A percentile compares a stretch with the other conserved stretches of the same genome.
phyloP scores from a whole-genome alignment of 2,888 invertebrate genomes.

The Kryphioiulus occultus region DNA sequence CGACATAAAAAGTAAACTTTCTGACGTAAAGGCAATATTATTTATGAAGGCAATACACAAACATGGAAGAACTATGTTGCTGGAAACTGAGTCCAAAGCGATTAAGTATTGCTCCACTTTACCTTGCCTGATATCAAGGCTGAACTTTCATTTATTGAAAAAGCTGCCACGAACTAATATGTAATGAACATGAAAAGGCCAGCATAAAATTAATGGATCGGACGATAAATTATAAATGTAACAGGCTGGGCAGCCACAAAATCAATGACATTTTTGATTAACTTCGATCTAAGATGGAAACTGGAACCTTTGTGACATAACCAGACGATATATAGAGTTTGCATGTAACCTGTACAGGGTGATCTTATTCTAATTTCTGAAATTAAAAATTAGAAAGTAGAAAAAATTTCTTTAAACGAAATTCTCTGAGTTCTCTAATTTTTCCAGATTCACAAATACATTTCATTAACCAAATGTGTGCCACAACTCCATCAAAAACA shows the following conservation, averaged over 20 bases:
- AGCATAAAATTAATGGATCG: background rate
- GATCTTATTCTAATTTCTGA: no score
- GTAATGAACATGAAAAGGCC: background rate
- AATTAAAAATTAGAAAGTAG: no score
- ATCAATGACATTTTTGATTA: background rate
- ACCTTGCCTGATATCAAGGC: background rate
- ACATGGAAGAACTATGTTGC: background rate
- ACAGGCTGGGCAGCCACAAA: background rate
- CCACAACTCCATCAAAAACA: no score
- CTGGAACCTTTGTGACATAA: no score
- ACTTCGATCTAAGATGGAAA: background rate
- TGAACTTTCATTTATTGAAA: background rate
- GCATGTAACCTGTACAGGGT: no score
- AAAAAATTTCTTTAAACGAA: no score
- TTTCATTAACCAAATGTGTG: no score
- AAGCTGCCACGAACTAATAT: constrained; percentile 8
- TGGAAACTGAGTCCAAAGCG: background rate
- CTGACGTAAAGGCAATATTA: background rate
- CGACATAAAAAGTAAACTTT: background rate
- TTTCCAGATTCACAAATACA: no score
- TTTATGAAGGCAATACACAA: background rate
- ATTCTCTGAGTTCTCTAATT: no score
- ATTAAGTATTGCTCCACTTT: background rate
- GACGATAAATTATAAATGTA: background rate
- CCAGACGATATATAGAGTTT: no score